Percentiles rank a stretch among this genome's conserved stretches.
phyloP scores from a whole-genome alignment of 2,888 invertebrate genomes.

The Doris montereyensis region DNA sequence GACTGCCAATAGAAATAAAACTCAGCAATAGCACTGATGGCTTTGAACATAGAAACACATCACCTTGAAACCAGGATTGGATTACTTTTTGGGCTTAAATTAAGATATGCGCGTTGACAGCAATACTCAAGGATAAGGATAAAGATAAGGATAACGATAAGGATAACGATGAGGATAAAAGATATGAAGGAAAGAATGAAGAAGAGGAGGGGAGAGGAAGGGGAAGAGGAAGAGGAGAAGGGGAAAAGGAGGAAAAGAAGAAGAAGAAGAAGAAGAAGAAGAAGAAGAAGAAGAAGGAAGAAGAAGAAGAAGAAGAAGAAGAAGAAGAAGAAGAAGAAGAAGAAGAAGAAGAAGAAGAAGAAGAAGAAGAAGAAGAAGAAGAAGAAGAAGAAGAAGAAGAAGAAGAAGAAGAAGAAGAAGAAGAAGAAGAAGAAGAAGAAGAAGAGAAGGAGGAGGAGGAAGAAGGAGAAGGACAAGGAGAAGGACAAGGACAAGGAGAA shows the following conservation, averaged over 20 bases:
- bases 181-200: too few relatives aligned
- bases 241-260: not conserved
- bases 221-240: too few relatives aligned
- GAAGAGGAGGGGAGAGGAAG: too few relatives aligned
- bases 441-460: not conserved
- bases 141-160: too few relatives aligned
- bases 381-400: conserved; percentile 4
- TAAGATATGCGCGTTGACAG: too few relatives aligned
- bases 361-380: not conserved
- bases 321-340: not conserved
- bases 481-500: not conserved
- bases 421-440: conserved; percentile 7
- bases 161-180: too few relatives aligned
- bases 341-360: not conserved
- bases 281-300: not conserved
- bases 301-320: not conserved
- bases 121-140: too few relatives aligned
- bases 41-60: too few relatives aligned
- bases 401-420: not conserved
- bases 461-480: not conserved
- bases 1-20: too few relatives aligned
- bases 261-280: not conserved
- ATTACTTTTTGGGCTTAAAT: too few relatives aligned
- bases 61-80: too few relatives aligned
- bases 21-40: too few relatives aligned